Evolutionary conservation across 2,888 invertebrate genomes (phyloP).

Genomic region (Nudaria mundana): DNA sequence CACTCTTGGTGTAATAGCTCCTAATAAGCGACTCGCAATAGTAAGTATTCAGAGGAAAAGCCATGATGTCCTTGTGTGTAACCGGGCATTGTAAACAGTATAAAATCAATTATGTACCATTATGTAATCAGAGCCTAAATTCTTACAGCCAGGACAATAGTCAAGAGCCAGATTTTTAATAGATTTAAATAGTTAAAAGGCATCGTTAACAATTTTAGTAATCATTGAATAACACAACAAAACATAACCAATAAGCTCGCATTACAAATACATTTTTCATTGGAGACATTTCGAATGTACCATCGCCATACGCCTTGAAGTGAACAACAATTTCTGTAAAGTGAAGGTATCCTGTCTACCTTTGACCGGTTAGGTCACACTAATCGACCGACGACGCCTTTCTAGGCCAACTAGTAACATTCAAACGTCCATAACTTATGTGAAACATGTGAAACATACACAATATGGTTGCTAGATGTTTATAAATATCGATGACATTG

Average conservation of each 20-base stretch:
- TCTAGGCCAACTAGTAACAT: conserved; percentile 58
- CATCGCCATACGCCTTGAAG: conserved; percentile 34
- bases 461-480: neutral
- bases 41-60: too few relatives aligned
- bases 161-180: too few relatives aligned
- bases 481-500: neutral
- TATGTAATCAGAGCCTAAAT: too few relatives aligned
- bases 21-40: too few relatives aligned
- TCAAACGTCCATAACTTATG: neutral
- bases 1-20: too few relatives aligned
- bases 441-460: conserved; percentile 1
- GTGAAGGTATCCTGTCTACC: conserved; percentile 65
- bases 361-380: conserved; percentile 62
- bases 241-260: neutral
- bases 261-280: conserved; percentile 1
- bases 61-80: too few relatives aligned
- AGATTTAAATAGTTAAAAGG: too few relatives aligned
- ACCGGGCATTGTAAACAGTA: too few relatives aligned
- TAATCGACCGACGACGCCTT: conserved; percentile 49
- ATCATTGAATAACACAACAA: too few relatives aligned
- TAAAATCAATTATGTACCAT: too few relatives aligned
- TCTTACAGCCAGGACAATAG: too few relatives aligned
- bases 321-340: conserved; percentile 46
- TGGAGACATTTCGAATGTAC: conserved; percentile 1
- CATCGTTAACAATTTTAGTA: too few relatives aligned